These are phyloP conservation scores for Ciconia maguari DNA, from an alignment of 2,113 vertebrate species.

Conservation along the genomic window DNA sequence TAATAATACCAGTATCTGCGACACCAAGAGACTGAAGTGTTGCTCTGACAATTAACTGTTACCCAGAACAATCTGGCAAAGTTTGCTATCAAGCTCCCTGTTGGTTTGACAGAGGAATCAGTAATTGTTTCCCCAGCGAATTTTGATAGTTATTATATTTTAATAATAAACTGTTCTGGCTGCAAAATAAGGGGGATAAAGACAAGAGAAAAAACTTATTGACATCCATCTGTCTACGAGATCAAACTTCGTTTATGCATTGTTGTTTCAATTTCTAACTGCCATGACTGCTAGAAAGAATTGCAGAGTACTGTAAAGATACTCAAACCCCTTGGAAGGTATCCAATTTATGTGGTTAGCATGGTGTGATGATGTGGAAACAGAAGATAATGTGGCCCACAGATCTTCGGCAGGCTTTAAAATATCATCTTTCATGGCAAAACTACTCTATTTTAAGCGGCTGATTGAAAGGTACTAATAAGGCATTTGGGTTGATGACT, in stretches of 20 bases:
- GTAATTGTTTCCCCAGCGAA: not conserved
- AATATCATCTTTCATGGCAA: not conserved
- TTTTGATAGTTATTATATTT: not conserved
- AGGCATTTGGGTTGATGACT: not conserved
- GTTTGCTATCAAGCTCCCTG: not conserved
- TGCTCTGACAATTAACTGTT: not conserved
- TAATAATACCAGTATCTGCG: not conserved
- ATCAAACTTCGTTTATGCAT: not conserved
- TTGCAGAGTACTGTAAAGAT: not conserved
- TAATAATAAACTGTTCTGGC: not conserved
- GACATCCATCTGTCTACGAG: not conserved
- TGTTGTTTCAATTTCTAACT: not conserved
- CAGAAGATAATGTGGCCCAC: not conserved
- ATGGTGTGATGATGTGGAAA: constrained; percentile 7
- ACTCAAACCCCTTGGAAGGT: not conserved
- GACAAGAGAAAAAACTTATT: not conserved
- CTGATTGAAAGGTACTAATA: not conserved
- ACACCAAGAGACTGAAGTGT: not conserved
- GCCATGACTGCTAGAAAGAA: not conserved
- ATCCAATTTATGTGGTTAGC: not conserved
- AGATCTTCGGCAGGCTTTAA: constrained; percentile 12
- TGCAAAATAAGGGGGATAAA: not conserved
- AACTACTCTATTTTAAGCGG: not conserved
- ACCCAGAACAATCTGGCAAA: not conserved
- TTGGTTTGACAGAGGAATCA: not conserved